These are phyloP conservation scores for Atractosteus spatula DNA, from an alignment of 2,113 vertebrate species.

Conservation along the genomic window DNA sequence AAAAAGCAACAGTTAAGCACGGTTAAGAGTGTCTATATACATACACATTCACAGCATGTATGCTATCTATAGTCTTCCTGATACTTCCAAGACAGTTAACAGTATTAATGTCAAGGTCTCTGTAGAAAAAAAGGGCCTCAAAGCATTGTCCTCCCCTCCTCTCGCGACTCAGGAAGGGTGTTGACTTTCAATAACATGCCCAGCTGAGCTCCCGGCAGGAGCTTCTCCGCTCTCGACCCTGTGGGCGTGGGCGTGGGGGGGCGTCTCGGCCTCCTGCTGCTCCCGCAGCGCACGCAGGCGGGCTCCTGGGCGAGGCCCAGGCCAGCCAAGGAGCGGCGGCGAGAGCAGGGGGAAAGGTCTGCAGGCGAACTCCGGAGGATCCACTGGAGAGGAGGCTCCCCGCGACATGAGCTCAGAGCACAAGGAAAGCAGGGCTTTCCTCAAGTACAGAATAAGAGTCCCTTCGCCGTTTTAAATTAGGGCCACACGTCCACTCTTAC, in stretches of 20 bases:
- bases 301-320: no score
- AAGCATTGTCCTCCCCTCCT: background rate
- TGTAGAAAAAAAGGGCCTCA: no score
- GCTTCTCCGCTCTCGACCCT: background rate
- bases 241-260: background rate
- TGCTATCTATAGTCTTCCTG: conserved; percentile 3
- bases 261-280: background rate
- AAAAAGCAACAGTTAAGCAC: background rate
- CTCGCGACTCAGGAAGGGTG: background rate
- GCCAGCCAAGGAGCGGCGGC: background rate
- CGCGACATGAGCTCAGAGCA: no score
- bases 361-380: conserved; percentile 3
- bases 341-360: background rate
- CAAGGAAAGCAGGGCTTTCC: no score
- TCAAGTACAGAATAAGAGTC: no score
- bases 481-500: no score
- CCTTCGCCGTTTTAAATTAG: no score
- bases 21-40: background rate
- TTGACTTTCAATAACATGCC: background rate
- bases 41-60: background rate
- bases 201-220: background rate
- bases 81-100: background rate
- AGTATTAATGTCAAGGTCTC: background rate
- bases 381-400: background rate
- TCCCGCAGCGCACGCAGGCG: background rate